phyloP scores from a whole-genome alignment of 2,113 vertebrate species.

The Crotalus horridus region DNA sequence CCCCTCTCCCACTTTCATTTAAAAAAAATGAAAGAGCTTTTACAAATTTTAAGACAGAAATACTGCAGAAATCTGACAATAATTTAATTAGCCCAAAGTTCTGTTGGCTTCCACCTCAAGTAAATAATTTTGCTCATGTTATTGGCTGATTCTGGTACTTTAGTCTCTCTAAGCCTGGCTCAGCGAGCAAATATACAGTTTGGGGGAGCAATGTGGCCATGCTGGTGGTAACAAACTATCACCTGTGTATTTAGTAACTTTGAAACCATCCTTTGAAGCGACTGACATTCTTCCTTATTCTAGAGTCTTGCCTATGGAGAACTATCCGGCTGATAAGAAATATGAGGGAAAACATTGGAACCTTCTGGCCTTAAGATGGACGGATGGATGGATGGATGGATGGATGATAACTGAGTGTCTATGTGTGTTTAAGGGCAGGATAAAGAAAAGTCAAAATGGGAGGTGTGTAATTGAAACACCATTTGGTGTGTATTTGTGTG shows the following conservation, averaged over 20 bases:
- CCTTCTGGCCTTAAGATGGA: background rate
- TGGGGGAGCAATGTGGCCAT: background rate
- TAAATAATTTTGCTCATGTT: constrained; percentile 4
- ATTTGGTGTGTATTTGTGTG: background rate
- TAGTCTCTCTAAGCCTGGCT: background rate
- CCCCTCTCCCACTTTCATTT: background rate
- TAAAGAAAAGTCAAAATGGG: background rate
- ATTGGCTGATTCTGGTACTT: background rate
- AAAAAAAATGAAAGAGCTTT: background rate
- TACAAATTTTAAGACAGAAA: background rate
- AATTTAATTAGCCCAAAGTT: background rate
- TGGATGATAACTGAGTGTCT: background rate
- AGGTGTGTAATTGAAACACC: background rate
- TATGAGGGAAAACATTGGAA: background rate
- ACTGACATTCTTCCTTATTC: background rate
- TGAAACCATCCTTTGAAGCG: background rate
- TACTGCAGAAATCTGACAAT: background rate
- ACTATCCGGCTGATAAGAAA: background rate
- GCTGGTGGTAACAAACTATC: background rate
- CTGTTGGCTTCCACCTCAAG: accelerated
- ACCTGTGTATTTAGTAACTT: background rate
- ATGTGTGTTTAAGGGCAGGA: background rate
- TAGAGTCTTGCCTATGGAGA: background rate
- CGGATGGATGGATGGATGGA: no score
- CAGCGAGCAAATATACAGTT: background rate